A percentile compares a stretch with the other conserved stretches of the same genome.
Conservation (phyloP, 2,888 invertebrate genomes). For the Kuschelorhynchus macadamiae region DNA sequence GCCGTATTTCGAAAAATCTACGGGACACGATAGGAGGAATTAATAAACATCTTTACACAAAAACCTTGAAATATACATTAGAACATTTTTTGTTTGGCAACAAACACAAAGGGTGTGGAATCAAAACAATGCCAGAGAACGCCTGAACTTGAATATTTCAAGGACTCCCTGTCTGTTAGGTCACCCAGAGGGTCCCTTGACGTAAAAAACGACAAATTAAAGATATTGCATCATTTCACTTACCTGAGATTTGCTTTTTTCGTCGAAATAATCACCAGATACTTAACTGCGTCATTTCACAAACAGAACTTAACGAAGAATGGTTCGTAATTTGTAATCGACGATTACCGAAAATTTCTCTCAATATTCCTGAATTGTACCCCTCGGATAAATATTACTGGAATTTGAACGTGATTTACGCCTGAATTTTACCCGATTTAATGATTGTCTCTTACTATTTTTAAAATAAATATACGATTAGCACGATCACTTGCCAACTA, state of each 20-base stretch:
- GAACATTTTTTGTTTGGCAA: constrained; percentile 38
- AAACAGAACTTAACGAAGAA: constrained; percentile 41
- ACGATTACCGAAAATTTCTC: too few relatives aligned
- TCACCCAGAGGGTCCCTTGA: not conserved
- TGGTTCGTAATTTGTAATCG: constrained; percentile 26
- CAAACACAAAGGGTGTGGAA: constrained; percentile 52
- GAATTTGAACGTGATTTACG: constrained; percentile 15
- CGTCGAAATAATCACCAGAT: constrained; percentile 21
- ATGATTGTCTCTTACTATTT: constrained; percentile 30
- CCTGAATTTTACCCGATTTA: constrained; percentile 18
- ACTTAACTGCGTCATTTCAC: constrained; percentile 49
- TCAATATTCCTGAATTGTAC: not conserved
- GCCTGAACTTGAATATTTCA: constrained; percentile 32
- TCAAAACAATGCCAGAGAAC: constrained; percentile 29
- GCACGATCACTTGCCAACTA: constrained; percentile 53
- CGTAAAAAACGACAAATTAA: not conserved
- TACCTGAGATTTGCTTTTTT: constrained; percentile 25
- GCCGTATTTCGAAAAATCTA: too few relatives aligned
- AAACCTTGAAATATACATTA: constrained; percentile 40
- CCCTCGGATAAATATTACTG: not conserved
- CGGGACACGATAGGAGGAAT: too few relatives aligned
- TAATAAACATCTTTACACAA: constrained; percentile 14
- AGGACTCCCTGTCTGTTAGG: constrained; percentile 13
- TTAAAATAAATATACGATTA: constrained; percentile 44
- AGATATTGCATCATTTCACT: constrained; percentile 23